These are phyloP conservation scores for Tragelaphus scriptus DNA, from an alignment of 2,113 vertebrate species.

Conservation along the genomic window DNA sequence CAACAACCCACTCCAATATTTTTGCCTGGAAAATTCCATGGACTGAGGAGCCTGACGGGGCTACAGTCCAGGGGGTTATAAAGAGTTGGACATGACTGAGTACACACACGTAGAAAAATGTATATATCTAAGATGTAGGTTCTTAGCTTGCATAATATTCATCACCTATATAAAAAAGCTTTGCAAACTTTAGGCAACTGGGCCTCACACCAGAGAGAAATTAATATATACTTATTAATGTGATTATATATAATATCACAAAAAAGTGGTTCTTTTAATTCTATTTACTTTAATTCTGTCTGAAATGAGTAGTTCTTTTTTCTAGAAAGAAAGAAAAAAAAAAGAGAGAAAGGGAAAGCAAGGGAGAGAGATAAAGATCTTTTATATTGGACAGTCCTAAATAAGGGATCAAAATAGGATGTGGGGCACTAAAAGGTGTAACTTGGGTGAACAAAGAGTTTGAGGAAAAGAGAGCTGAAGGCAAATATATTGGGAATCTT, in stretches of 20 bases:
- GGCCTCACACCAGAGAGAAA: background rate
- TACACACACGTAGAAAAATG: background rate
- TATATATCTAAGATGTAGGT: background rate
- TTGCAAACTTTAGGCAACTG: background rate
- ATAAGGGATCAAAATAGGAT: slow-evolving; percentile 37
- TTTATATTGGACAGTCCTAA: background rate
- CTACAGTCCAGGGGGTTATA: background rate
- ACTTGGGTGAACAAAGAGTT: slow-evolving; percentile 36
- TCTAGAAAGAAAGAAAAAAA: background rate
- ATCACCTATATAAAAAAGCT: background rate
- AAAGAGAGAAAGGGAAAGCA: background rate
- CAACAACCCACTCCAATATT: background rate
- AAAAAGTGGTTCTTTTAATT: background rate
- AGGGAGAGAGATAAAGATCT: background rate
- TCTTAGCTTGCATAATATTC: background rate
- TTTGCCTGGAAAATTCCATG: background rate
- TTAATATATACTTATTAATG: background rate
- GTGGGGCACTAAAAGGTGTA: background rate
- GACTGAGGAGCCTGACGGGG: background rate
- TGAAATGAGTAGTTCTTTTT: background rate
- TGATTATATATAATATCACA: background rate
- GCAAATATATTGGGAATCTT: slow-evolving; percentile 50
- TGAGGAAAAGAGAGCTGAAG: slow-evolving; percentile 51
- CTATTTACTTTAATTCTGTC: slow-evolving; percentile 3
- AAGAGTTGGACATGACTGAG: background rate